Percentiles rank a stretch among this genome's conserved stretches.
These are phyloP conservation scores for Idaea biselata DNA, from an alignment of 2,888 invertebrate species.

Conservation along the genomic window DNA sequence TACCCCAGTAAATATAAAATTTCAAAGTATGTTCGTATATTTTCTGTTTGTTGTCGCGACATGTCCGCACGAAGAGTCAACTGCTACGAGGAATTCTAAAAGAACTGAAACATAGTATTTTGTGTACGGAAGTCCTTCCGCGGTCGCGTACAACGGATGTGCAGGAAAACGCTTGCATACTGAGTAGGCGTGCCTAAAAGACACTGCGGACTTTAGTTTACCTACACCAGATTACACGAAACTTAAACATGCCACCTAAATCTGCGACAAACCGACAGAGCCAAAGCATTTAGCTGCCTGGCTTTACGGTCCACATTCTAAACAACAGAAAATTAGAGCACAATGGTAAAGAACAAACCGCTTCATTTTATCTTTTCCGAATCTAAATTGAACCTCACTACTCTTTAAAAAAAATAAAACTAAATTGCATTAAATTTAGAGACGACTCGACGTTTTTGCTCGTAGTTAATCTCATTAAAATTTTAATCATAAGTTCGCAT, in stretches of 20 bases:
- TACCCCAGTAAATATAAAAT: conserved; percentile 36
- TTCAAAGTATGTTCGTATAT: conserved; percentile 59
- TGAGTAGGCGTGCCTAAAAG: conserved; percentile 79
- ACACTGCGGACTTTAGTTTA: conserved; percentile 77
- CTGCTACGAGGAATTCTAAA: conserved; percentile 73
- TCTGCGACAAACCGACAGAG: conserved; percentile 64
- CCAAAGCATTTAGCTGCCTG: conserved; percentile 53
- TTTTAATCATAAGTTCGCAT: conserved; percentile 61
- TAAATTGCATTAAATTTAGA: conserved; percentile 36
- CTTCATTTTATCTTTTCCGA: conserved; percentile 35
- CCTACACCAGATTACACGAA: conserved; percentile 75
- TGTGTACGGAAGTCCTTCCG: conserved; percentile 77
- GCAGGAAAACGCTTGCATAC: conserved; percentile 79
- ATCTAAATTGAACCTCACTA: conserved; percentile 34
- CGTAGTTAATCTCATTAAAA: conserved; percentile 68
- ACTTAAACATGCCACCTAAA: conserved; percentile 75
- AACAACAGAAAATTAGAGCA: conserved; percentile 42
- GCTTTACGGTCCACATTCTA: conserved; percentile 48
- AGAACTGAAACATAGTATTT: conserved; percentile 76
- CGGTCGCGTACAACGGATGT: conserved; percentile 77
- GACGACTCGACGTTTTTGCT: conserved; percentile 28
- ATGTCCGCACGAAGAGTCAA: conserved; percentile 73
- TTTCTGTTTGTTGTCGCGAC: conserved; percentile 61
- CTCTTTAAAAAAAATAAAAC: conserved; percentile 25
- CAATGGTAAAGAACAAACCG: conserved; percentile 32